These are phyloP conservation scores for Yponomeuta cagnagella DNA, from an alignment of 2,888 invertebrate genomes.

Conservation along the genomic window DNA sequence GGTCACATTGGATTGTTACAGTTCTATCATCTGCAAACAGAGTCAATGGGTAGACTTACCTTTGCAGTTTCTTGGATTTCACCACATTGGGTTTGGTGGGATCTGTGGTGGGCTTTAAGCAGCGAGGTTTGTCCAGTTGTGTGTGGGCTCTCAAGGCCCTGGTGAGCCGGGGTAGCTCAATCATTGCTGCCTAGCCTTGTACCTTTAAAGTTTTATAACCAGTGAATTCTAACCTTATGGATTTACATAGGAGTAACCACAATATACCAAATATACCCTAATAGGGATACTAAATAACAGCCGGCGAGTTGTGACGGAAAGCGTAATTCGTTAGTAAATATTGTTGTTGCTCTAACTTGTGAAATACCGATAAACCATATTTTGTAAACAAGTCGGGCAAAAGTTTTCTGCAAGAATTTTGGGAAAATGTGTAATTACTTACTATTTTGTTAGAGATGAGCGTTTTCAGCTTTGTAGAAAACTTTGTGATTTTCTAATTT, in stretches of 20 bases:
- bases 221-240: no score
- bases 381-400: background rate
- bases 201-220: no score
- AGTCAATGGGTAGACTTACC: constrained; percentile 33
- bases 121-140: constrained; percentile 63
- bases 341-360: background rate
- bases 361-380: constrained; percentile 15
- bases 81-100: constrained; percentile 29
- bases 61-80: constrained; percentile 38
- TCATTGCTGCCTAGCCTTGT: constrained; percentile 29
- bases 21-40: no score
- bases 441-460: background rate
- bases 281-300: no score
- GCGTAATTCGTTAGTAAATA: no score
- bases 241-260: no score
- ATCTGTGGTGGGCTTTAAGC: constrained; percentile 45
- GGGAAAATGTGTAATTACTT: background rate
- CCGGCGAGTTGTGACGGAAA: no score
- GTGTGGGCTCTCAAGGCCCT: constrained; percentile 80
- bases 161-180: constrained; percentile 78
- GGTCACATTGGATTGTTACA: no score
- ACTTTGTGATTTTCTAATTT: background rate
- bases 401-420: background rate
- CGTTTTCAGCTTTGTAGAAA: background rate
- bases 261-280: no score